These are phyloP conservation scores for Saxicola maurus DNA, from an alignment of 2,797 vertebrate genomes.

Conservation along the genomic window DNA sequence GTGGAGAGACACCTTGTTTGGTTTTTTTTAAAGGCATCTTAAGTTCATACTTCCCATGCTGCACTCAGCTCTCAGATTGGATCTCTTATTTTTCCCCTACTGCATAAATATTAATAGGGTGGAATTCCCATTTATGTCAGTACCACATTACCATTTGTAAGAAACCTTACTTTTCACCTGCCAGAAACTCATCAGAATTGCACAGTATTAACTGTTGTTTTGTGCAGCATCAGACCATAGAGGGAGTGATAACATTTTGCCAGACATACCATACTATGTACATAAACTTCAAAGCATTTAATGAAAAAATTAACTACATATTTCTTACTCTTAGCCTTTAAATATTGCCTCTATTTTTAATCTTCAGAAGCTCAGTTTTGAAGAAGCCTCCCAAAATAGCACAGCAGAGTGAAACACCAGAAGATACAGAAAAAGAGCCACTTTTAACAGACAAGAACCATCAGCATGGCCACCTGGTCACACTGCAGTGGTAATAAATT, in stretches of 20 bases:
- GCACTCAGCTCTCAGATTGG: background rate
- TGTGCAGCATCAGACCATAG: background rate
- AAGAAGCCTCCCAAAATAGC: background rate
- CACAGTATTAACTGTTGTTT: background rate
- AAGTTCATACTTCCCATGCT: background rate
- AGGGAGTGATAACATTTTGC: background rate
- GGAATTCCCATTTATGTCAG: background rate
- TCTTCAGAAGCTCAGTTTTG: background rate
- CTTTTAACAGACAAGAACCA: background rate
- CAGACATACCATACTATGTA: background rate
- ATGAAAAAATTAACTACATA: fast-evolving
- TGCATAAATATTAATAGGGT: background rate
- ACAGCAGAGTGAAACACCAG: background rate
- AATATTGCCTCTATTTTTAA: background rate
- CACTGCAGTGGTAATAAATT: background rate
- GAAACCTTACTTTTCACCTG: background rate
- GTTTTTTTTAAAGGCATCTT: background rate
- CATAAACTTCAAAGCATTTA: background rate
- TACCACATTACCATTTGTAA: background rate
- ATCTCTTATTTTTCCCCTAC: background rate
- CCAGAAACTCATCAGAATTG: background rate
- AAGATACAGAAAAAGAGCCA: background rate
- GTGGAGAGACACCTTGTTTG: background rate
- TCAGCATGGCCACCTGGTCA: background rate
- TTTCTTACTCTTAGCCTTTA: background rate